A percentile compares a stretch with the other conserved stretches of the same genome.
Evolutionary conservation across 2,113 vertebrate genomes (phyloP).

Genomic region (Lophius piscatorius): DNA sequence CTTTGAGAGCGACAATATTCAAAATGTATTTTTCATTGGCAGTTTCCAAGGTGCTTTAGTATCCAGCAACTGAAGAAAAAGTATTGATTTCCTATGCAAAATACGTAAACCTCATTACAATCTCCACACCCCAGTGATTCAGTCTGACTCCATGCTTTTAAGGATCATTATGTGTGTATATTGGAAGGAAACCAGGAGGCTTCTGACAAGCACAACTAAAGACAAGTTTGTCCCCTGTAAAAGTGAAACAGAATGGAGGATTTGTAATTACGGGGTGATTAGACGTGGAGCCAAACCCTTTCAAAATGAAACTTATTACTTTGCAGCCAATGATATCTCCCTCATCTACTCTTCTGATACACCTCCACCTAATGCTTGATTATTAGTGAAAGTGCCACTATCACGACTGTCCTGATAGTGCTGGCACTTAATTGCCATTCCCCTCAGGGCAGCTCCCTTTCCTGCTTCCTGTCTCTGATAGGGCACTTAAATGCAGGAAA

Average conservation of each 20-base stretch:
- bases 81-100: conserved; percentile 46
- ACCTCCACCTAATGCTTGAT: conserved; percentile 51
- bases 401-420: conserved; percentile 48
- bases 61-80: conserved; percentile 11
- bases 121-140: background rate
- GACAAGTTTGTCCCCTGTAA: conserved; percentile 41
- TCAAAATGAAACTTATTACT: conserved; percentile 39
- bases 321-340: conserved; percentile 46
- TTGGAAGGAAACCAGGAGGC: conserved; percentile 29
- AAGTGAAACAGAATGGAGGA: conserved; percentile 40
- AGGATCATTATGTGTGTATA: conserved; percentile 8
- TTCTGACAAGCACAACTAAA: conserved; percentile 32
- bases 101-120: conserved; percentile 27
- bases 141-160: background rate
- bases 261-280: conserved; percentile 63
- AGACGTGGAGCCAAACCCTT: conserved; percentile 46
- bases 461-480: conserved; percentile 2
- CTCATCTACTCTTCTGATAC: conserved; percentile 51
- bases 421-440: conserved; percentile 46
- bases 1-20: conserved; percentile 23
- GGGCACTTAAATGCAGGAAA: conserved; percentile 11
- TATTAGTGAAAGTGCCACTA: conserved; percentile 59
- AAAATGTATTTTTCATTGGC: conserved; percentile 19
- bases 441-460: conserved; percentile 18
- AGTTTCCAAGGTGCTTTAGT: background rate